Evolutionary conservation across 2,888 invertebrate genomes (phyloP), one percentile per base, ranked within the genome.

Genomic region (Macrosiphum euphorbiae): DNA sequence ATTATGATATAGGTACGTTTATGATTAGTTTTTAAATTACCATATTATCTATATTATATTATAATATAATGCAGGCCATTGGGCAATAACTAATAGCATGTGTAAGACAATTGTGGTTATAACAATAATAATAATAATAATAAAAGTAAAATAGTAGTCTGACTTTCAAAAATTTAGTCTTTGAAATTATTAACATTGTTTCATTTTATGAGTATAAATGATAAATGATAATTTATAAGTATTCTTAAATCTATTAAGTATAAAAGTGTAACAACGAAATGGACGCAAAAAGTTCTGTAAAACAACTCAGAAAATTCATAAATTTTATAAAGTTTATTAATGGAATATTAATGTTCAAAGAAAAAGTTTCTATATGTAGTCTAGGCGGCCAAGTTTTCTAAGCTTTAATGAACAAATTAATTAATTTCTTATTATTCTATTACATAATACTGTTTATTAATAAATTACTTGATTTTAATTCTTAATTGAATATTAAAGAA

Each of bases 291-390:
- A 88, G 35, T 88, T 88, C 88, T 58, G 24, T 88, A 88, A 41
- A 88, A 41, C 26, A 26, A 41, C 55, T 55, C 55, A 26, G 7
- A 55, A 55, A 55, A 88, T 55, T 41, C 20, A 41, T 88, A 55
- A 10, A 88, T 88, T 88, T 88, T 35, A 55, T 35, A 55, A 88
- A 88, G 88, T 88, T 55, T 88, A 55, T 88, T 88, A 88, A 88
- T 88, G 55, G 47, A 55, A 55, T 16, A 88, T 55, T 35, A 55
- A 55, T 88, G 55, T 88, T 88, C 41, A 41, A 26, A 55, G 55
- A 55, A 88, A 50, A 88, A 26, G 52, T 88, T 87, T 87, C 28
- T 87, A 16, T 41, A 55, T 41, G 41, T 16, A 78, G 78, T 20
- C 78, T 35, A 35, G 35, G 78, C 3, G 55, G 4, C 35, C 35